A percentile compares a stretch with the other conserved stretches of the same genome.
phyloP scores from a whole-genome alignment of 2,797 vertebrate species.

The Sorex maritimensis region DNA sequence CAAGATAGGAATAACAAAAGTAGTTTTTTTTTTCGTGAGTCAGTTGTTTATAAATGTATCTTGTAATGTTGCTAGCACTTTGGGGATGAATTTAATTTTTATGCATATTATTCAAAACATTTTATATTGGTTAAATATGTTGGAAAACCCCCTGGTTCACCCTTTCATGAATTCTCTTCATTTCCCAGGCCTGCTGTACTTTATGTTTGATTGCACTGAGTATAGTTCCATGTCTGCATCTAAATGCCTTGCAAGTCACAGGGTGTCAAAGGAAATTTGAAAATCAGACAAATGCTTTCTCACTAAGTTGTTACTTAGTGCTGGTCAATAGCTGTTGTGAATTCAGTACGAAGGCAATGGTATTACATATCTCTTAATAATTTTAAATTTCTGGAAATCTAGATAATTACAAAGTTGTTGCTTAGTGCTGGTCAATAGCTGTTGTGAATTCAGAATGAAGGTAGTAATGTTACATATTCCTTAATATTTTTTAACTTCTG shows the following conservation, averaged over 20 bases:
- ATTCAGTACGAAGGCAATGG: constrained; percentile 7
- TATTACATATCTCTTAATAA: no score
- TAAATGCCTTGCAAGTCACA: not conserved
- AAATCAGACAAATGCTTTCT: not conserved
- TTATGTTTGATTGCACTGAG: not conserved
- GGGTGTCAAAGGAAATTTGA: not conserved
- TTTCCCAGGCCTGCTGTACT: not conserved
- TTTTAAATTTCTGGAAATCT: no score
- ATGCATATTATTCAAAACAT: constrained; percentile 41
- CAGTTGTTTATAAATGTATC: not conserved
- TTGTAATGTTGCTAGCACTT: constrained; percentile 39
- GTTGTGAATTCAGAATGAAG: not conserved
- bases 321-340: not conserved
- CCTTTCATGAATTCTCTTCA: not conserved
- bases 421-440: not conserved
- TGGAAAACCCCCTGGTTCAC: constrained; percentile 38
- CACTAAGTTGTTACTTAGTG: not conserved
- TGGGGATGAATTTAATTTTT: not conserved
- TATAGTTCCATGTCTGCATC: not conserved
- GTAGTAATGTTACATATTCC: not conserved
- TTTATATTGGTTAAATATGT: not conserved
- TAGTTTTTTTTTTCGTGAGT: not conserved
- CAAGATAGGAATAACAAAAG: not conserved
- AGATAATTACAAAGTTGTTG: not conserved
- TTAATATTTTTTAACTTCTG: not conserved